phyloP scores from a whole-genome alignment of 2,113 vertebrate species.

The Gymnobelideus leadbeateri region DNA sequence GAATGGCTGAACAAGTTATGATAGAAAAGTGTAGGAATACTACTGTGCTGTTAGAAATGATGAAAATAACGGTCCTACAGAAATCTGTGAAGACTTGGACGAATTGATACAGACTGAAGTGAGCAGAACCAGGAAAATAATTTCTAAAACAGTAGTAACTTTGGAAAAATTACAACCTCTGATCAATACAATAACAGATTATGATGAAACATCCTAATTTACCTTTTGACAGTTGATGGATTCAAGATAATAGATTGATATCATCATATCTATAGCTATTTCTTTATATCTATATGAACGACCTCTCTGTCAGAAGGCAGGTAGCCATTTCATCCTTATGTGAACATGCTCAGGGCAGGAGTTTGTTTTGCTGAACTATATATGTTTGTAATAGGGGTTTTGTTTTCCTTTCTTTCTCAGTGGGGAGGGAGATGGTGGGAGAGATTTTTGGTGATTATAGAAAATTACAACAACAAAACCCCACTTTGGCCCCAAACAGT shows the following conservation, averaged over 20 bases:
- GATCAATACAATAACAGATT: background rate
- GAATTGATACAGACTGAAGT: background rate
- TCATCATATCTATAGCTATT: background rate
- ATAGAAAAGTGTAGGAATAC: background rate
- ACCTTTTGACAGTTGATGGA: background rate
- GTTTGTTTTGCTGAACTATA: background rate
- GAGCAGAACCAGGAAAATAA: background rate
- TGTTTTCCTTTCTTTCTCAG: background rate
- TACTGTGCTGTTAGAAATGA: background rate
- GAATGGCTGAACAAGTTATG: background rate
- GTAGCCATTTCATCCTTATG: background rate
- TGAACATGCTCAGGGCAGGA: background rate
- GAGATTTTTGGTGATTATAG: background rate
- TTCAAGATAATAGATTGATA: background rate
- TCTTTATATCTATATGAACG: background rate
- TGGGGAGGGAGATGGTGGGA: background rate
- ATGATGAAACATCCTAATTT: background rate
- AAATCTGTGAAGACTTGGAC: background rate
- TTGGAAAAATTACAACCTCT: no score
- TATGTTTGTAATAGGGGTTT: background rate
- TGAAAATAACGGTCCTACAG: background rate
- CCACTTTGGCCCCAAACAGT: background rate
- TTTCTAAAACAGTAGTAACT: background rate
- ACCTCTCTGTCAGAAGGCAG: background rate
- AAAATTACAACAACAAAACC: background rate